Evolutionary conservation across 1,140 invertebrate species (phyloP).

Genomic region (Hyposmocoma kahamanoa): DNA sequence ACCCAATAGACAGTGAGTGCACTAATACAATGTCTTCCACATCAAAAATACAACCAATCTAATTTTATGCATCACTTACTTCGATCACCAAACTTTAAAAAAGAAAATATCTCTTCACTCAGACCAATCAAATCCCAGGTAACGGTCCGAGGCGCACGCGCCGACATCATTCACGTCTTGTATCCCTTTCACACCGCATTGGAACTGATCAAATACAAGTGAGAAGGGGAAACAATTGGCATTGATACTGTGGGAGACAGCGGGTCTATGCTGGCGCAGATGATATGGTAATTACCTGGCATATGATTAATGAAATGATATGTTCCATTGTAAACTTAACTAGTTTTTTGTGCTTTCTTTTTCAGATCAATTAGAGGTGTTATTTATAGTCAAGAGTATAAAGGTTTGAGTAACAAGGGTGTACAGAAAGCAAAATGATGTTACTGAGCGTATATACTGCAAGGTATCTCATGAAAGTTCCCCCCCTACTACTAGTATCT

Average conservation of each 20-base stretch:
- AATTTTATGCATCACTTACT: no score
- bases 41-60: no score
- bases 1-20: no score
- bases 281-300: neutral
- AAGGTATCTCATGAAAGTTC: no score
- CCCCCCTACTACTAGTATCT: no score
- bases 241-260: slow-evolving; percentile 41
- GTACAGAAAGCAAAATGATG: no score
- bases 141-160: slow-evolving; percentile 49
- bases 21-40: no score
- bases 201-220: slow-evolving; percentile 6
- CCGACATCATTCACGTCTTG: slow-evolving; percentile 22
- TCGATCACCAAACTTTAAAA: no score
- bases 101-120: slow-evolving; percentile 17
- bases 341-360: slow-evolving; percentile 1
- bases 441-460: no score
- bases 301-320: neutral
- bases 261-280: slow-evolving; percentile 15
- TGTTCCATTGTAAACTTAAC: neutral
- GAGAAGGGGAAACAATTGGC: slow-evolving; percentile 39
- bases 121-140: slow-evolving; percentile 17
- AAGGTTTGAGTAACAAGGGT: no score
- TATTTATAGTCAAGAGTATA: no score
- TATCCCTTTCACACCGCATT: slow-evolving; percentile 19
- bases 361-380: no score